These are phyloP conservation scores for Clavelina lepadiformis DNA, from an alignment of 23 tunicate genomes.

Conservation along the genomic window DNA sequence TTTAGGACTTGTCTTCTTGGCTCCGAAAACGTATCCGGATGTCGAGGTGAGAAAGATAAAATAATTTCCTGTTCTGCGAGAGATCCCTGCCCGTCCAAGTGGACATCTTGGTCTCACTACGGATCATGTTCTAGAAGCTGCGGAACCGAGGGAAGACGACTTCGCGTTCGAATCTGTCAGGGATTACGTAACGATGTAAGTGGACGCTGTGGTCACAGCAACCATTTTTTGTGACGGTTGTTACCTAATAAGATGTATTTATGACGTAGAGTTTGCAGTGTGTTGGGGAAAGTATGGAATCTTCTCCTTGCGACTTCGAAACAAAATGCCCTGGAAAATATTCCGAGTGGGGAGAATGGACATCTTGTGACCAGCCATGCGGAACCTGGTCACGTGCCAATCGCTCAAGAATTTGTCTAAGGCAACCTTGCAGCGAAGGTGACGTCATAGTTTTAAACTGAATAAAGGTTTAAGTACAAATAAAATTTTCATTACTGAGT, in stretches of 20 bases:
- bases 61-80: constrained; percentile 5
- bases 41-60: constrained; percentile 6
- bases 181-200: no score
- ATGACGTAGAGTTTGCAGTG: background rate
- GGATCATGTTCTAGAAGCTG: constrained; percentile 61
- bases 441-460: no score
- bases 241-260: background rate
- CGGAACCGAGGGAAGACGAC: constrained; percentile 35
- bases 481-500: no score
- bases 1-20: constrained; percentile 13
- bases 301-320: background rate
- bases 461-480: no score
- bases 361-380: constrained; percentile 2
- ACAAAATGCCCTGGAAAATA: constrained; percentile 11
- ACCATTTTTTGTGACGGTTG: no score
- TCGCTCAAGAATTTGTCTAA: background rate
- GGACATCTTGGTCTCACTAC: constrained; percentile 64
- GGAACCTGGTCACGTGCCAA: constrained; percentile 12
- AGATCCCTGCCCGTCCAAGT: constrained; percentile 19
- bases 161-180: constrained; percentile 35
- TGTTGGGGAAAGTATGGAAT: background rate
- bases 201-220: no score
- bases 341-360: constrained; percentile 10
- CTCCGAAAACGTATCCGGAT: background rate
- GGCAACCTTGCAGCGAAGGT: constrained; percentile 13